These are phyloP conservation scores for Parazoanthus atlanticus DNA, from an alignment of 92 coral and sea anemone species.

Conservation along the genomic window DNA sequence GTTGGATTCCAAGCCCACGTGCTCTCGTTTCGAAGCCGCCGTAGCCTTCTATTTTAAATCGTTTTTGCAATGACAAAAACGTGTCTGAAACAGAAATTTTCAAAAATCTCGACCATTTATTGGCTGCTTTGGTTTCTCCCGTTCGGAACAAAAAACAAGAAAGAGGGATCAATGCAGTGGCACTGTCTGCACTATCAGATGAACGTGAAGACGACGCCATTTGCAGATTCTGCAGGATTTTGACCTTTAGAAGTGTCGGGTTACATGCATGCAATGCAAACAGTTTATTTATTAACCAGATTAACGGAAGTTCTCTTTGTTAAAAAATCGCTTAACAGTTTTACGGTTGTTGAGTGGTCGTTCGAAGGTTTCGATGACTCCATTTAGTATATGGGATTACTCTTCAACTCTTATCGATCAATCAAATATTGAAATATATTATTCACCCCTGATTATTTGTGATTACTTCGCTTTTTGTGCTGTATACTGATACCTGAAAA, in stretches of 20 bases:
- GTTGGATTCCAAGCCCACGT: constrained; percentile 19
- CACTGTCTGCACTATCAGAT: constrained; percentile 16
- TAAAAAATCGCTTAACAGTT: constrained; percentile 11
- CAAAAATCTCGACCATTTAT: constrained; percentile 44
- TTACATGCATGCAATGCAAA: constrained; percentile 14
- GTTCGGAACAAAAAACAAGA: constrained; percentile 45
- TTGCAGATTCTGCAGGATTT: constrained; percentile 13
- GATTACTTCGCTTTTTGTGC: constrained; percentile 19
- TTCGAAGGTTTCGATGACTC: constrained; percentile 19
- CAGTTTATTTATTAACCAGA: constrained; percentile 15
- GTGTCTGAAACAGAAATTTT: constrained; percentile 24
- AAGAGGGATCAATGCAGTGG: constrained; percentile 19
- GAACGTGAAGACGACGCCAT: constrained; percentile 20
- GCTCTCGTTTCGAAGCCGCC: constrained; percentile 47
- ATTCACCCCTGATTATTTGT: constrained; percentile 18
- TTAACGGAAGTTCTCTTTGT: constrained; percentile 11
- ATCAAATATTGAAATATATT: constrained; percentile 15
- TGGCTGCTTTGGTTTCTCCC: constrained; percentile 38
- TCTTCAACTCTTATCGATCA: constrained; percentile 18
- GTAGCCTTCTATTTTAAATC: constrained; percentile 48
- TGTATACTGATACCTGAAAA: constrained; percentile 14
- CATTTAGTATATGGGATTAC: constrained; percentile 17
- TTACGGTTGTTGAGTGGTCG: constrained; percentile 17
- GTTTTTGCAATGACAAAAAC: constrained; percentile 31
- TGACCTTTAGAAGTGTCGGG: constrained; percentile 16